Evolutionary conservation across 2,113 vertebrate species (phyloP), one percentile per base, ranked within the genome.

Genomic region (Eidolon helvum): DNA sequence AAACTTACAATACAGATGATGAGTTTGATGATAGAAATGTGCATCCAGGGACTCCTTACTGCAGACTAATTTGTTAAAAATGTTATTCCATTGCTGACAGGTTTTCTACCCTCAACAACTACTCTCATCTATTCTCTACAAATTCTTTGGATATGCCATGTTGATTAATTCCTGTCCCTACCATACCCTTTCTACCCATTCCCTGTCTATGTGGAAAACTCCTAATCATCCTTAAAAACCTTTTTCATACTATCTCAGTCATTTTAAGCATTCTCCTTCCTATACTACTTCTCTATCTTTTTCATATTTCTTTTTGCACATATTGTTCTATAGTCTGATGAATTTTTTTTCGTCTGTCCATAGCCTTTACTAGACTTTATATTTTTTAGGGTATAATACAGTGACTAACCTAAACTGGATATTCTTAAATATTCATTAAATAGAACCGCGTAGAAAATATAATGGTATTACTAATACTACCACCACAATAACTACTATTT

Each of bases 31-130:
- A 97, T 87, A 74, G 87, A 68, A 80, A 95, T 80, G 66, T 50
- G 69, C 26, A 26, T 38, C 45, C 30, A 16, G 28, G 43, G 91
- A 16, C 65, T 86, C 63, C 48, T 82, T 43, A 35, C 43, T 65
- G 21, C 65, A 75, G 55, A 87, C 24, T 83, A 65, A 93, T 93
- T 97, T 97, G 85, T 97, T 94, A 10, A 90, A 94, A 96, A 89
- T 78, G 30, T 85, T 65, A 69, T 96, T 87, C 68, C n/a, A 63
- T 8, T 57, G 50, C 48, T 78, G 86, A 85, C 53, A 96, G 68
- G 59, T 59, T 91, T 96, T 95, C 84, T 59, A 66, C 87, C 43
- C 66, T 90, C 53, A 57, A 38, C 65, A 78, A 45, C 30, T 50
- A 57, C 91, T 75, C 50, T 96, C 74, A 66, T 82, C 57, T 43